Conservation (phyloP, 2,888 invertebrate genomes). For the Caenorhabditis wallacei region DNA sequence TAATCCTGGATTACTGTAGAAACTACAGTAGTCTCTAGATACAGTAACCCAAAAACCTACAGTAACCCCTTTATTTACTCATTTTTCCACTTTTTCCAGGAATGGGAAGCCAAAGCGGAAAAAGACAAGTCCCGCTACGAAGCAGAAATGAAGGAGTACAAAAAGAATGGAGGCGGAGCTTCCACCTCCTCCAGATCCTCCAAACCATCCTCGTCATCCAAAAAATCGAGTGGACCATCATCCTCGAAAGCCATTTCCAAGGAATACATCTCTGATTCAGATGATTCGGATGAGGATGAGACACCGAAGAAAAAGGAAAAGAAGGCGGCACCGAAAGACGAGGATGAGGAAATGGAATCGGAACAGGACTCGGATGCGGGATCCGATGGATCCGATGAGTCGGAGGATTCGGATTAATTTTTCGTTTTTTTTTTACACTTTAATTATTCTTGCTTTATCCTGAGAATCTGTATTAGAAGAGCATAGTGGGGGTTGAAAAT, state of each 20-base stretch:
- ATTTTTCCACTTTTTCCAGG: constrained; percentile 85
- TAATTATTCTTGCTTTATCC: too few relatives aligned
- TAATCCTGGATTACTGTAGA: too few relatives aligned
- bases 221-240: constrained; percentile 60
- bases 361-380: constrained; percentile 36
- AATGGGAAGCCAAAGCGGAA: constrained; percentile 92
- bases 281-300: constrained; percentile 64
- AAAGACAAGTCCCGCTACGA: constrained; percentile 93
- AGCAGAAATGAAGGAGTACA: constrained; percentile 93
- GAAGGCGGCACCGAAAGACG: constrained; percentile 55
- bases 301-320: constrained; percentile 63
- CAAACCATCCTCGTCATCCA: constrained; percentile 44
- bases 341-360: constrained; percentile 28
- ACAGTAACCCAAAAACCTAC: too few relatives aligned
- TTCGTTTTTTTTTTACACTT: neutral
- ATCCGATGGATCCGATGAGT: constrained; percentile 46
- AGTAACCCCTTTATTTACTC: too few relatives aligned
- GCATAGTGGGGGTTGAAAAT: too few relatives aligned
- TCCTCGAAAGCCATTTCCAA: constrained; percentile 75
- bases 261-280: constrained; percentile 72
- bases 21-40: too few relatives aligned
- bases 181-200: constrained; percentile 24
- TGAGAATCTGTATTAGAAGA: neutral
- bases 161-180: constrained; percentile 83
- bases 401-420: constrained; percentile 49